Conservation (phyloP, 2,888 invertebrate genomes). For the Drosophila kuntzei region DNA sequence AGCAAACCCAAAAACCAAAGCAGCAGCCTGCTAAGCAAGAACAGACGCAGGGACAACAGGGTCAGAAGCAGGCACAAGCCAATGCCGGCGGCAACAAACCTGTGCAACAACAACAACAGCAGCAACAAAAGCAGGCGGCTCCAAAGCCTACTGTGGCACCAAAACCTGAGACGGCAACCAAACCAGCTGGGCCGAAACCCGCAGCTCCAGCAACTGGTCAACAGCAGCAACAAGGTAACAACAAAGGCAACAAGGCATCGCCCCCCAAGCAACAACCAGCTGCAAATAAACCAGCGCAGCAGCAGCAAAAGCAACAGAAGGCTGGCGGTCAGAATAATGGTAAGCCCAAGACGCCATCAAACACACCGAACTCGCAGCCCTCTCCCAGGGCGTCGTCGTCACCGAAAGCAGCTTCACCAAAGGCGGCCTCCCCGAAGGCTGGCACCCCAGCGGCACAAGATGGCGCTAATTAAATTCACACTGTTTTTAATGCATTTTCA, state of each 20-base stretch:
- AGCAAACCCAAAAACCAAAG: constrained; percentile 46
- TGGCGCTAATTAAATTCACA: constrained; percentile 51
- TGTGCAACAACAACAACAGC: constrained; percentile 32
- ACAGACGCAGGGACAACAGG: constrained; percentile 11
- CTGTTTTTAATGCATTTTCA: constrained; percentile 19
- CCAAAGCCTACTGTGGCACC: constrained; percentile 42
- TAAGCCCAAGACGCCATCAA: constrained; percentile 71
- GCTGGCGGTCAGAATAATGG: constrained; percentile 24
- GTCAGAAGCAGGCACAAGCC: not conserved
- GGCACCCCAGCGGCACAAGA: constrained; percentile 46
- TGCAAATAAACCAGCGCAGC: constrained; percentile 27
- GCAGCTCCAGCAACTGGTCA: constrained; percentile 14
- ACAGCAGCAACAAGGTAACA: constrained; percentile 28
- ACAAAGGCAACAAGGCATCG: constrained; percentile 59
- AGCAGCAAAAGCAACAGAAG: constrained; percentile 34
- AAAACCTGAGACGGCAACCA: constrained; percentile 42
- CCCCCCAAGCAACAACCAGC: constrained; percentile 53
- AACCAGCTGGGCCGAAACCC: constrained; percentile 40
- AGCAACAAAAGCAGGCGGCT: constrained; percentile 47
- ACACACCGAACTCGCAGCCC: constrained; percentile 45
- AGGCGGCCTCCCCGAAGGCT: constrained; percentile 61
- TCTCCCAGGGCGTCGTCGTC: constrained; percentile 84
- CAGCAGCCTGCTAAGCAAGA: constrained; percentile 41
- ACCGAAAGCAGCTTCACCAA: constrained; percentile 84
- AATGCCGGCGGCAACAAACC: constrained; percentile 1